phyloP scores from a whole-genome alignment of 2,888 invertebrate species.

The Horisme vitalbata region DNA sequence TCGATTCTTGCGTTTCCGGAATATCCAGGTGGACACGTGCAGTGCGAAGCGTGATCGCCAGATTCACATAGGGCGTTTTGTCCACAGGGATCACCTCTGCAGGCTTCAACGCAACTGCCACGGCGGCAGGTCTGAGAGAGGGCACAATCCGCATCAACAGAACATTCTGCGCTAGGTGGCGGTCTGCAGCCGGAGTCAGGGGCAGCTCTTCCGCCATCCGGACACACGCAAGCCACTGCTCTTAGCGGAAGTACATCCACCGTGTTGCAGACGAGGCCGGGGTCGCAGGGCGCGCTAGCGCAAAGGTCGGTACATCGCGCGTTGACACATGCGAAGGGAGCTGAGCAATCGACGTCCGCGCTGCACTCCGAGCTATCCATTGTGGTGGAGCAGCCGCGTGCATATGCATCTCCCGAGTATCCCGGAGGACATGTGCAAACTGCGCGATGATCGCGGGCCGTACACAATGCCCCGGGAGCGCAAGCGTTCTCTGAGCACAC shows the following conservation, averaged over 20 bases:
- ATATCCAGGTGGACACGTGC: constrained; percentile 90
- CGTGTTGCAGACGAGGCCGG: constrained; percentile 90
- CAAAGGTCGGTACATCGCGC: constrained; percentile 91
- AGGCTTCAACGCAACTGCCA: constrained; percentile 90
- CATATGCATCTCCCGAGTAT: constrained; percentile 90
- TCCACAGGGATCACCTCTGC: constrained; percentile 90
- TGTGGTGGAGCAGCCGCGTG: constrained; percentile 71
- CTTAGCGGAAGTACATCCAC: constrained; percentile 90
- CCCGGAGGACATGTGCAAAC: constrained; percentile 90
- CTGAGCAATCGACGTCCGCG: constrained; percentile 89
- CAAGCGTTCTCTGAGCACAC: constrained; percentile 93
- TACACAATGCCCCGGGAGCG: constrained; percentile 89
- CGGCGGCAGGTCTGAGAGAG: constrained; percentile 89
- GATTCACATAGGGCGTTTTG: constrained; percentile 92
- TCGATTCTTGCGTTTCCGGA: constrained; percentile 90
- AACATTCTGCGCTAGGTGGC: constrained; percentile 85
- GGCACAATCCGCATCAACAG: constrained; percentile 88
- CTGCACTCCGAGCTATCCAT: constrained; percentile 84
- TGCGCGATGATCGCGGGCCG: constrained; percentile 89
- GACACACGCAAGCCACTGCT: constrained; percentile 94
- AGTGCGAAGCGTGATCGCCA: constrained; percentile 88
- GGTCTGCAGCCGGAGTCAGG: constrained; percentile 87
- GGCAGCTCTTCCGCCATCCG: constrained; percentile 90
- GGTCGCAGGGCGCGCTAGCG: constrained; percentile 87
- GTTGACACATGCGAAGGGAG: constrained; percentile 90